A percentile compares a stretch with the other conserved stretches of the same genome.
Evolutionary conservation across 1,140 invertebrate species (phyloP).

Genomic region (Lamellibrachia luymesi): DNA sequence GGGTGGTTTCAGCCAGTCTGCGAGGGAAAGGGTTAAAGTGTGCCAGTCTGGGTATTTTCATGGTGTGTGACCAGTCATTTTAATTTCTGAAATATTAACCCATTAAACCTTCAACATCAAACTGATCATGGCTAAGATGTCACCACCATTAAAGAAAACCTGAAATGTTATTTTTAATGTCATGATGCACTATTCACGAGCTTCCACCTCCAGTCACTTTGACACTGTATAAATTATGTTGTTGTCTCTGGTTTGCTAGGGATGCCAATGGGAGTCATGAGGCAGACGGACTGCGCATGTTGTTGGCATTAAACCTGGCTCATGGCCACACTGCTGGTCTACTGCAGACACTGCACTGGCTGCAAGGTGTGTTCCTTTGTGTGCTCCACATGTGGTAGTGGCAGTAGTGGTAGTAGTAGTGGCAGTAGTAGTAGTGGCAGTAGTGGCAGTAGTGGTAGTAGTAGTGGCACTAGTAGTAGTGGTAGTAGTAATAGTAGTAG

Average conservation of each 20-base stretch:
- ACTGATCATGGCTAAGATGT: no score
- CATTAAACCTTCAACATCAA: background rate
- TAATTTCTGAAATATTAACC: no score
- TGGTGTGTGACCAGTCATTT: no score
- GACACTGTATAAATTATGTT: no score
- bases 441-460: no score
- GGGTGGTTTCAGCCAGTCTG: no score
- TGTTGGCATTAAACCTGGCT: constrained; percentile 49
- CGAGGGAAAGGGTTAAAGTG: no score
- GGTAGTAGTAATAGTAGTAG: no score
- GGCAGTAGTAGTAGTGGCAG: no score
- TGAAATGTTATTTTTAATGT: background rate
- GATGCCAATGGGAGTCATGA: background rate
- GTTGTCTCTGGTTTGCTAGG: background rate
- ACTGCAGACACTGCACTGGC: constrained; percentile 39
- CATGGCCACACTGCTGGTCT: constrained; percentile 46
- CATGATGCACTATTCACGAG: background rate
- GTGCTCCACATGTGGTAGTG: background rate
- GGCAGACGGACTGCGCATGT: constrained; percentile 33
- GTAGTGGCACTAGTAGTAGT: no score
- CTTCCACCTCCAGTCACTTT: background rate
- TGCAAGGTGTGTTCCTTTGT: constrained; percentile 41
- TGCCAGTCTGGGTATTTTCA: no score
- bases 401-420: no score
- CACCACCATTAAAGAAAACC: background rate